These are phyloP conservation scores for Machimus rusticus DNA, from an alignment of 2,888 invertebrate genomes.

Conservation along the genomic window DNA sequence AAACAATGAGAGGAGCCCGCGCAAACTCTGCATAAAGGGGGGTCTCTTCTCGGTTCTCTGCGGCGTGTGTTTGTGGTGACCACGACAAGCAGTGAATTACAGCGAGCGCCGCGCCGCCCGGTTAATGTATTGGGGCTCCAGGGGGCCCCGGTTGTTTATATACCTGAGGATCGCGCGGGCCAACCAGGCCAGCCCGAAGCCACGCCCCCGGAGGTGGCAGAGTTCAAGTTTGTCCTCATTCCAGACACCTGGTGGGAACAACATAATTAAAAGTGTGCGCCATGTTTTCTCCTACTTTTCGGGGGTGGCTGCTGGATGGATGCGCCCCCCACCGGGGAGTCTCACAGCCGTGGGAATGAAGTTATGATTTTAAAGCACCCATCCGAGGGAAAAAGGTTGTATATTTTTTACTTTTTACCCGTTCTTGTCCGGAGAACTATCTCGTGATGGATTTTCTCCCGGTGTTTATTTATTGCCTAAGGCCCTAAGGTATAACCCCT, in stretches of 20 bases:
- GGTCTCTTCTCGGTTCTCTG: neutral
- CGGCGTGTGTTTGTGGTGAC: conserved; percentile 4
- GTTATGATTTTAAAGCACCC: conserved; percentile 38
- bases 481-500: neutral
- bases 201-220: conserved; percentile 41
- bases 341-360: conserved; percentile 24
- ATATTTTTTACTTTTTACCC: neutral
- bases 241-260: conserved; percentile 39
- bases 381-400: neutral
- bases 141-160: conserved; percentile 38
- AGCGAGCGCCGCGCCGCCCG: neutral
- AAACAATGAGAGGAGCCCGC: conserved; percentile 24
- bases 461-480: conserved; percentile 32
- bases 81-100: conserved; percentile 41
- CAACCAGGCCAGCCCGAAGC: conserved; percentile 35
- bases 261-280: conserved; percentile 46
- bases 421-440: neutral
- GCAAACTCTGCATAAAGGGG: conserved; percentile 32
- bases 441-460: conserved; percentile 1
- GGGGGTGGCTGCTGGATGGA: neutral
- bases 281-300: conserved; percentile 29
- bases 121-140: conserved; percentile 40
- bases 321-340: neutral
- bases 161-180: conserved; percentile 34
- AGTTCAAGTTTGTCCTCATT: conserved; percentile 35